Conservation (phyloP, 2,797 vertebrate genomes). For the Podargus strigoides region DNA sequence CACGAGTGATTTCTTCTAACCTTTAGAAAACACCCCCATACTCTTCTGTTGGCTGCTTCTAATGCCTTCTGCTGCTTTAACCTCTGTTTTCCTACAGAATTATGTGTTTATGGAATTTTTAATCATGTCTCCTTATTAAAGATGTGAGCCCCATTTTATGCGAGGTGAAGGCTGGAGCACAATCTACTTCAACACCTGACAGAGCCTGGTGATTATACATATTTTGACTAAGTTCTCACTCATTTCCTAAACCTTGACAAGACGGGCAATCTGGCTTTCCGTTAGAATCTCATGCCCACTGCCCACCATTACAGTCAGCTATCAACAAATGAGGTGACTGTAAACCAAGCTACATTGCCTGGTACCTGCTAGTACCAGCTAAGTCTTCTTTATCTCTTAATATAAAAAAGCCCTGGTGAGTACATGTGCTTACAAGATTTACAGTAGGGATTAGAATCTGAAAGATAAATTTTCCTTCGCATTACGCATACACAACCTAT, state of each 20-base stretch:
- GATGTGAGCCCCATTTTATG: slow-evolving; percentile 15
- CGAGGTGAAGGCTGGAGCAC: slow-evolving; percentile 1
- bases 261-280: slow-evolving; percentile 9
- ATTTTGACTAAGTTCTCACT: slow-evolving; percentile 36
- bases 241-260: slow-evolving; percentile 22
- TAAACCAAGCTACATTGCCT: not conserved
- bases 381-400: slow-evolving; percentile 26
- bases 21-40: slow-evolving; percentile 2
- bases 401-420: not conserved
- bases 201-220: slow-evolving; percentile 10
- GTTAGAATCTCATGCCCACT: not conserved
- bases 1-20: not conserved
- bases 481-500: not conserved
- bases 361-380: slow-evolving; percentile 42
- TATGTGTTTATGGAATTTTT: slow-evolving; percentile 33
- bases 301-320: not conserved
- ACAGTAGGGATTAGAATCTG: slow-evolving; percentile 46
- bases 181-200: slow-evolving; percentile 28
- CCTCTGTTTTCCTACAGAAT: slow-evolving; percentile 2
- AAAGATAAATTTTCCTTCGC: slow-evolving; percentile 49
- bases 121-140: slow-evolving; percentile 33
- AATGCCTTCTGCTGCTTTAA: not conserved
- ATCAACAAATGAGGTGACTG: not conserved
- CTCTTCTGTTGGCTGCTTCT: not conserved
- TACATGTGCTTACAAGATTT: slow-evolving; percentile 34